A percentile compares a stretch with the other conserved stretches of the same genome.
Evolutionary conservation across 1,140 invertebrate species (phyloP).

Genomic region (Sinonovacula constricta): DNA sequence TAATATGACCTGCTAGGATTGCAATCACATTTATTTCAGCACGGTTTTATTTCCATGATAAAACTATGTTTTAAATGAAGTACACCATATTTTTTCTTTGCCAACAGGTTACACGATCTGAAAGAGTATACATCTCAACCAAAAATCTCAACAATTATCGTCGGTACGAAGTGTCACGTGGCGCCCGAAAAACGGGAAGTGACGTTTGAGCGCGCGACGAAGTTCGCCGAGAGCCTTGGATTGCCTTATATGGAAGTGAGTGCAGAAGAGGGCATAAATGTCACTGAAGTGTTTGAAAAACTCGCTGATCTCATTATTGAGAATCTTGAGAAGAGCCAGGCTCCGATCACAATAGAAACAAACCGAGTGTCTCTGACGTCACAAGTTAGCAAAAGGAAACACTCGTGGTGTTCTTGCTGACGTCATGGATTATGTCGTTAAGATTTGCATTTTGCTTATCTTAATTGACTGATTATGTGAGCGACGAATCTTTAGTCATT

Average conservation of each 20-base stretch:
- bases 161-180: conserved; percentile 55
- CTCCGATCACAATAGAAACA: neutral
- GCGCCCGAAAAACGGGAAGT: conserved; percentile 32
- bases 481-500: too few species aligned
- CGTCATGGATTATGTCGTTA: neutral
- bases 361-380: neutral
- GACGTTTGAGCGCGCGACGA: conserved; percentile 30
- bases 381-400: neutral
- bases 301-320: conserved; percentile 49
- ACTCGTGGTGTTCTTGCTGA: neutral
- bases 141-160: conserved; percentile 43
- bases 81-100: too few species aligned
- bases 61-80: too few species aligned
- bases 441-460: too few species aligned
- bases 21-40: too few species aligned
- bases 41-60: too few species aligned
- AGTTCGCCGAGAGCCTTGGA: conserved; percentile 48
- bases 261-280: conserved; percentile 43
- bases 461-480: too few species aligned
- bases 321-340: conserved; percentile 14
- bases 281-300: conserved; percentile 54
- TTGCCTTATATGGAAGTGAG: conserved; percentile 55
- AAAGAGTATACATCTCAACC: conserved; percentile 47
- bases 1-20: too few species aligned
- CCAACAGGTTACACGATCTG: conserved; percentile 48